Evolutionary conservation across 2,888 invertebrate genomes (phyloP), one percentile per base, ranked within the genome.

Genomic region (Aproaerema taeniolella): DNA sequence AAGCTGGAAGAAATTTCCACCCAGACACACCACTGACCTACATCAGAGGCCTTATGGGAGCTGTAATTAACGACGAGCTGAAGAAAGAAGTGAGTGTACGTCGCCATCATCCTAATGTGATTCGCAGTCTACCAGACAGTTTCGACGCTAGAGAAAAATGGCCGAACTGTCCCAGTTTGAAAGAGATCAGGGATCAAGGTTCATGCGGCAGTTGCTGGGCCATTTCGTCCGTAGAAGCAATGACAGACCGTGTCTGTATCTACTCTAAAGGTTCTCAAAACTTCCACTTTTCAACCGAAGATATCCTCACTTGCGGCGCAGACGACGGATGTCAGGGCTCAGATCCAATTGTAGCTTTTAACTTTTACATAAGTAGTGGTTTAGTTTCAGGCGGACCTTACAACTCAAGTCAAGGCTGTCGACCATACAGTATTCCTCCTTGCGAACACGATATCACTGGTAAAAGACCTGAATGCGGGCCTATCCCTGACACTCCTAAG

Each of bases 401-500:
- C 20, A 13, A 38, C 9, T 31, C 38, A 2, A 24, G 6, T 3
- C 11, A 20, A 24, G 38, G 38, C 11, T 38, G 38, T 10, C 12
- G 13, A 52, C 58, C 55, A n/a, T n/a, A n/a, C n/a, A n/a, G n/a
- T n/a, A n/a, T n/a, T n/a, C n/a, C n/a, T n/a, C n/a, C n/a, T n/a
- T 95, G 8, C 25, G 39, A 7, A 13, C 32, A 9, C 35, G 43
- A 12, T 92, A 92, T n/a, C 88, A 88, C 88, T 94, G 94, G 4
- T 95, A 95, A 71, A 89, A 90, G 49, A 94, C 94, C 0, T 94
- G 63, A 1, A n/a, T n/a, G n/a, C n/a, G n/a, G n/a, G n/a, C n/a
- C n/a, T n/a, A n/a, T n/a, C n/a, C n/a, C n/a, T n/a, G 89, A 88
- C 24, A 97, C 97, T 0, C 98, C 98, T 0, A 90, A 90, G 69